Base-by-base conservation (phyloP, 1,140 invertebrate species). In the Gryllus bimaculatus region DNA sequence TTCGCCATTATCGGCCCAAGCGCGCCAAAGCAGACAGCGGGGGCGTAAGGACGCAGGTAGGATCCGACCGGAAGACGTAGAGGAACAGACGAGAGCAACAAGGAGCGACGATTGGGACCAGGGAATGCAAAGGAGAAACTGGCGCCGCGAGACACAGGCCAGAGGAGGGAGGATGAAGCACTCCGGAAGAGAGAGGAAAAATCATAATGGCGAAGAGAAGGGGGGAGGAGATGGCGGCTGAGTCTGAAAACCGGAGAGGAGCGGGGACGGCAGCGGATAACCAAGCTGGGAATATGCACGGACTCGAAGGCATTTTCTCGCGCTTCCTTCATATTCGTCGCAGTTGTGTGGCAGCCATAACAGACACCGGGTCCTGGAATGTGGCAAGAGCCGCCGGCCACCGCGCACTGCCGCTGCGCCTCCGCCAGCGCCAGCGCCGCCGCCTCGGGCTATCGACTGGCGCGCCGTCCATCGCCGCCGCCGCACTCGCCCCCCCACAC, bases 291-390 rank as follows among this genome's bases (percentile, higher is more conserved):
- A 66, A 66, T 66, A 66, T 66, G 54, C 54, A 66, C 54, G 54
- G 54, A 66, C 10, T 66, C 54, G 10, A 66, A 66, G 54, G 54
- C 54, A 66, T 66, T 66, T 66, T 66, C 54, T 18, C 10, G n/a
- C 54, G 54, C 54, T 66, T 66, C 54, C 54, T 66, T 66, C 54
- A 66, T 66, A 66, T 66, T 66, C 54, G 54, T 66, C 54, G 54
- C 54, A 66, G 54, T 66, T 66, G 54, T 66, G n/a, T 66, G 54
- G 54, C 54, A 66, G 54, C 54, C 54, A 66, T 66, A 66, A 66
- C 54, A 10, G 54, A 66, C 49, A 66, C 54, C 2, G 54, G 54
- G 54, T 66, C 54, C 54, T 66, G 54, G 54, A 66, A 10, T 10
- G n/a, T 1, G 54, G 2, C 54, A 66, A 66, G 54, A 10, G 2